A percentile compares a stretch with the other conserved stretches of the same genome.
Conservation (phyloP, 2,888 invertebrate species). For the Nudaria mundana region DNA sequence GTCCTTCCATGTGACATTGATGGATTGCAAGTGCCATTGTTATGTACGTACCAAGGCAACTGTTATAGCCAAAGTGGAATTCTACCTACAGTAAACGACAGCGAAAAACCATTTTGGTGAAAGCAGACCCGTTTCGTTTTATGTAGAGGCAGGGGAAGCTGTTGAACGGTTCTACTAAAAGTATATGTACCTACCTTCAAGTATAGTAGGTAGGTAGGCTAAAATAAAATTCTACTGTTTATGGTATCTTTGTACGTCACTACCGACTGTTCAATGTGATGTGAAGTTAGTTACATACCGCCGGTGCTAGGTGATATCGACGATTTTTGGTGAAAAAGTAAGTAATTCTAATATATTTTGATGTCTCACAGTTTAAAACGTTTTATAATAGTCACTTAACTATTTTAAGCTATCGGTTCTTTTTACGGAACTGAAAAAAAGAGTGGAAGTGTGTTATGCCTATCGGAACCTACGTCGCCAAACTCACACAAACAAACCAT, state of each 20-base stretch:
- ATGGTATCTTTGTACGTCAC: conserved; percentile 16
- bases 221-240: conserved; percentile 15
- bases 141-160: neutral
- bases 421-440: no score
- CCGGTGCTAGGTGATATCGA: conserved; percentile 17
- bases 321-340: conserved; percentile 15
- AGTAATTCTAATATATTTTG: conserved; percentile 15
- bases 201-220: neutral
- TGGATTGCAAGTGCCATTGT: no score
- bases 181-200: neutral
- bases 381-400: conserved; percentile 14
- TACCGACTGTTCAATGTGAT: conserved; percentile 14
- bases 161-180: neutral
- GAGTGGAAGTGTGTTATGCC: no score
- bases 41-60: no score
- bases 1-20: no score
- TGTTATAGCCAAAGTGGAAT: no score
- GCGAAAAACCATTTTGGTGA: no score
- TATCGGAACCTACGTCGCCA: no score
- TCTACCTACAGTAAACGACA: no score
- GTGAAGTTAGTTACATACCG: conserved; percentile 17
- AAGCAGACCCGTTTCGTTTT: no score
- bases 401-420: conserved; percentile 14
- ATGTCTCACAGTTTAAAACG: conserved; percentile 12
- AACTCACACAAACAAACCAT: no score